phyloP scores from a whole-genome alignment of 2,888 invertebrate species.

The Antheraea yamamai region DNA sequence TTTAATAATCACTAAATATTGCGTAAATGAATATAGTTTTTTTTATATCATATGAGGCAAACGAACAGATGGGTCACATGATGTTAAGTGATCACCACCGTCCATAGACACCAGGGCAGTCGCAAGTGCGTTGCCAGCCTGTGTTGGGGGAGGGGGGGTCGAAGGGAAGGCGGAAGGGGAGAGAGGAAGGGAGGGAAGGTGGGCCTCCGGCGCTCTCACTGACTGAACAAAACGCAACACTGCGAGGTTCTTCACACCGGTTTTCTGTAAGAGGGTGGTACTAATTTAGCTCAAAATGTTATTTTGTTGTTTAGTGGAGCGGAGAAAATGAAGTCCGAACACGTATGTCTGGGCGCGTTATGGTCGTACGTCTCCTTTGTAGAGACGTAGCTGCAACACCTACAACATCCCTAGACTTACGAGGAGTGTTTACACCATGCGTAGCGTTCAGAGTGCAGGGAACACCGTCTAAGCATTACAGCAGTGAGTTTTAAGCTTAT shows the following conservation, averaged over 20 bases:
- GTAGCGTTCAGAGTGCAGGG: constrained; percentile 94
- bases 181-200: no score
- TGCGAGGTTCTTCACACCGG: no score
- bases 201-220: no score
- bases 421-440: constrained; percentile 90
- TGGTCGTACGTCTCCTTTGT: constrained; percentile 90
- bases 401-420: constrained; percentile 72
- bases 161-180: no score
- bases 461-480: constrained; percentile 85
- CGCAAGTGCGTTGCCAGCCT: no score
- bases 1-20: not conserved
- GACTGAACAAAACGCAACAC: no score
- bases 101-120: no score
- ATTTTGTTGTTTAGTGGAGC: constrained; percentile 85
- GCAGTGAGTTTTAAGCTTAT: constrained; percentile 31
- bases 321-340: constrained; percentile 89
- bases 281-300: constrained; percentile 30
- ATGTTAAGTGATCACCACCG: no score
- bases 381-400: constrained; percentile 84
- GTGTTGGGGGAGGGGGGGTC: no score
- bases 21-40: not conserved
- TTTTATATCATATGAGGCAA: no score
- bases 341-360: constrained; percentile 90
- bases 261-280: no score
- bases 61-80: no score